Evolutionary conservation across 2,888 invertebrate species (phyloP).

Genomic region (Epiperipatus broadwayi): DNA sequence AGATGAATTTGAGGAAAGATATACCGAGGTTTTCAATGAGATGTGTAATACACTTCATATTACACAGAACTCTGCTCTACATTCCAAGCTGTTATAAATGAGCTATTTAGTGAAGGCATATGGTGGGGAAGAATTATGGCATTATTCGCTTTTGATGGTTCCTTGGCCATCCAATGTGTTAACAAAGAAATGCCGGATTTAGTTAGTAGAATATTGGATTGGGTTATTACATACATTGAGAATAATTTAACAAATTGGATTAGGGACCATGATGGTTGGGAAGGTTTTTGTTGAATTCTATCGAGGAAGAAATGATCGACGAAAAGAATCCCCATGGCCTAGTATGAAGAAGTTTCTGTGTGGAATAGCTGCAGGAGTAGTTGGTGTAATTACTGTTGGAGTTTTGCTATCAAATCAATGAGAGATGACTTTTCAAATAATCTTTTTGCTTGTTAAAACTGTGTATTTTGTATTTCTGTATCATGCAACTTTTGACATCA

Average conservation of each 20-base stretch:
- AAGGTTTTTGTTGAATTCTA: no score
- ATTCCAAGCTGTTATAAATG: constrained; percentile 28
- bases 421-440: no score
- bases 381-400: constrained; percentile 25
- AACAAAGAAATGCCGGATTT: constrained; percentile 25
- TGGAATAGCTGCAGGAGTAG: constrained; percentile 23
- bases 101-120: constrained; percentile 29
- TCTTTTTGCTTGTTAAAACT: no score
- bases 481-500: no score
- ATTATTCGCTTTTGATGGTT: constrained; percentile 29
- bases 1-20: no score
- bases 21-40: no score
- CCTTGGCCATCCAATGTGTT: constrained; percentile 26
- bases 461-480: no score
- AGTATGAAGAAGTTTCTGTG: constrained; percentile 20
- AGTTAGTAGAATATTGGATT: constrained; percentile 27
- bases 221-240: constrained; percentile 27
- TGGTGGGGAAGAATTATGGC: constrained; percentile 31
- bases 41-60: no score
- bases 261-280: constrained; percentile 28
- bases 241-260: constrained; percentile 28
- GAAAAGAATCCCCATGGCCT: constrained; percentile 21
- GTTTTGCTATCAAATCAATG: no score
- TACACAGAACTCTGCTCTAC: no score
- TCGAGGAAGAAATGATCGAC: no score